Percentiles rank a stretch among this genome's conserved stretches.
phyloP scores from a whole-genome alignment of 64 coral and sea anemone species.

The Pocillopora damicornis region DNA sequence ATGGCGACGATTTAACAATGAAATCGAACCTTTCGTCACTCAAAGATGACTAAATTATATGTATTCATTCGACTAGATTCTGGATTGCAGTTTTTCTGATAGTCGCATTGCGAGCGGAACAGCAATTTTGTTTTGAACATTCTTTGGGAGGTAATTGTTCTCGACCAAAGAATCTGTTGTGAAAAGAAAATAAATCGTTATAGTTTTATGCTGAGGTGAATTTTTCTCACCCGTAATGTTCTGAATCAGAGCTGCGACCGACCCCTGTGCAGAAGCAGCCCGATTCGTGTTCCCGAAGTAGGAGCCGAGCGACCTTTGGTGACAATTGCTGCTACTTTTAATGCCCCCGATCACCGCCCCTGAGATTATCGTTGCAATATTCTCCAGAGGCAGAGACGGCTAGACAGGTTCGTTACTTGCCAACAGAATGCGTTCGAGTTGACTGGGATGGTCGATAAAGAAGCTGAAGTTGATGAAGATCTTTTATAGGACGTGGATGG shows the following conservation, averaged over 20 bases:
- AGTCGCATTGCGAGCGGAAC: neutral
- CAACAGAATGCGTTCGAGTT: neutral
- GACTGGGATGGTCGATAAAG: neutral
- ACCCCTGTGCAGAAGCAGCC: conserved; percentile 4
- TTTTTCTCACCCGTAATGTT: neutral
- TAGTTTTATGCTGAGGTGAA: neutral
- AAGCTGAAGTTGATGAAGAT: neutral
- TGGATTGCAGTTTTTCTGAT: neutral
- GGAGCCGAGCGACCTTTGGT: too few species aligned
- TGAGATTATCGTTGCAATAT: neutral
- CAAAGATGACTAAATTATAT: too few species aligned
- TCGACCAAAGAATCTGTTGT: neutral
- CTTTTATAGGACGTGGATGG: neutral
- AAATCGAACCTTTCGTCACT: too few species aligned
- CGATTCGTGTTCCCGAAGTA: neutral
- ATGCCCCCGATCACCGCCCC: neutral
- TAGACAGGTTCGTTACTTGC: neutral
- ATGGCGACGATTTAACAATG: neutral
- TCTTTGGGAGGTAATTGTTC: neutral
- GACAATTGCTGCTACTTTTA: neutral
- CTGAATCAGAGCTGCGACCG: neutral
- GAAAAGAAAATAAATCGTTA: neutral
- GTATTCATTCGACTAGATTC: neutral
- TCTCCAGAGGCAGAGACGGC: neutral
- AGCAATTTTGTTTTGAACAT: neutral